Evolutionary conservation across 2,797 vertebrate genomes (phyloP).

Genomic region (Pempheris klunzingeri): DNA sequence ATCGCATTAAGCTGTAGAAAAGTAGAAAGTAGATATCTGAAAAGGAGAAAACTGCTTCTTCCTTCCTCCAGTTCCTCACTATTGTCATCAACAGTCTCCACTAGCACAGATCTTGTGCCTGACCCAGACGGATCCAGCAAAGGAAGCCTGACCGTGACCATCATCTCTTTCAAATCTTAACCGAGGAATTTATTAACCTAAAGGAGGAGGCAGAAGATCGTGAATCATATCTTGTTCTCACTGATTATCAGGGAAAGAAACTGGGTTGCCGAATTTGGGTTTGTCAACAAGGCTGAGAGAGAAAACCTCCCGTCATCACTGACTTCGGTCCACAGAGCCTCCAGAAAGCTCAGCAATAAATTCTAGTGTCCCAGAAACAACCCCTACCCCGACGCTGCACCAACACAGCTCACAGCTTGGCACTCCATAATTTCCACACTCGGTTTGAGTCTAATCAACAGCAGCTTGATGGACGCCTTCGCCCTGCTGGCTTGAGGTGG

Average conservation of each 20-base stretch:
- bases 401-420: constrained; percentile 51
- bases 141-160: background rate
- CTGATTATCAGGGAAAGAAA: constrained; percentile 24
- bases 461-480: constrained; percentile 59
- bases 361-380: constrained; percentile 60
- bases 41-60: background rate
- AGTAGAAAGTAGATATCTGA: background rate
- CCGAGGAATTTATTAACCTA: background rate
- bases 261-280: constrained; percentile 42
- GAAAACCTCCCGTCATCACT: constrained; percentile 47
- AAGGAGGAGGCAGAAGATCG: background rate
- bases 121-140: too few relatives aligned
- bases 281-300: constrained; percentile 51
- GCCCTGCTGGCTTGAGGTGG: constrained; percentile 40
- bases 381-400: constrained; percentile 51
- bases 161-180: constrained; percentile 1
- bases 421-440: constrained; percentile 70
- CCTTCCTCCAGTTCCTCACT: background rate
- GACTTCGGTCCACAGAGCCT: constrained; percentile 47
- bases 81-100: background rate
- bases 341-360: constrained; percentile 56
- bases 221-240: constrained; percentile 15
- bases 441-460: constrained; percentile 70
- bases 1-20: background rate
- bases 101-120: background rate